These are phyloP conservation scores for Schizotus pectinicornis DNA, from an alignment of 2,888 invertebrate species.

Conservation along the genomic window DNA sequence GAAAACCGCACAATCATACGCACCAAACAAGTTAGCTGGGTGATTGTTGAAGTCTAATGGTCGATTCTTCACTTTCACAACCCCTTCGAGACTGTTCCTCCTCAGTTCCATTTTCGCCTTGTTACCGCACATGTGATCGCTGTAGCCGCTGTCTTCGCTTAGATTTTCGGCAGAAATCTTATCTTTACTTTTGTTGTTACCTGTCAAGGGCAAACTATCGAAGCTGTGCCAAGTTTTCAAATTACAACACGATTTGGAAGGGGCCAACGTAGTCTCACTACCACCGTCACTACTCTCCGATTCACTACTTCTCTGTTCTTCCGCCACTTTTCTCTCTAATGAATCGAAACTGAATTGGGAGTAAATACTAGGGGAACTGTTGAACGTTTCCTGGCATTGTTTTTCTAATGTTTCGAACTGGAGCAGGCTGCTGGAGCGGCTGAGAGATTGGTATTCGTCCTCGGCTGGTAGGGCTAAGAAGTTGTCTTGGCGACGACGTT, in stretches of 20 bases:
- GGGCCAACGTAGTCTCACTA: slow-evolving; percentile 50
- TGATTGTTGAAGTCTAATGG: no score
- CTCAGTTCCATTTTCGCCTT: slow-evolving; percentile 38
- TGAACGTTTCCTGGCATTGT: slow-evolving; percentile 64
- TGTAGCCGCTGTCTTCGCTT: slow-evolving; percentile 81
- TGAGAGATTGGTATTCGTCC: slow-evolving; percentile 66
- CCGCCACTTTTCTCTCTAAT: slow-evolving; percentile 55
- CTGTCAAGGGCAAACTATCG: slow-evolving; percentile 51
- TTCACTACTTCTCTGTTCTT: slow-evolving; percentile 37
- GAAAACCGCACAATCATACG: slow-evolving; percentile 50
- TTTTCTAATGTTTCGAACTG: slow-evolving; percentile 86
- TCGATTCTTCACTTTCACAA: background rate
- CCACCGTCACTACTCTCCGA: slow-evolving; percentile 56
- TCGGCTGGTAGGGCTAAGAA: slow-evolving; percentile 49
- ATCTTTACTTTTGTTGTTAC: slow-evolving; percentile 36
- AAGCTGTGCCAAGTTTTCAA: slow-evolving; percentile 58
- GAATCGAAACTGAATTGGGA: slow-evolving; percentile 63
- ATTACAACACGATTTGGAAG: slow-evolving; percentile 54
- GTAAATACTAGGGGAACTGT: slow-evolving; percentile 59
- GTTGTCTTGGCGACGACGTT: slow-evolving; percentile 70
- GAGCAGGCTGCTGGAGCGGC: slow-evolving; percentile 80
- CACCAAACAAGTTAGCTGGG: no score
- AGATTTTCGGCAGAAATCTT: slow-evolving; percentile 78
- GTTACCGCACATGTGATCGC: slow-evolving; percentile 60
- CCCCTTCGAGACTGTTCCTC: background rate